Conservation (phyloP, 2,113 vertebrate species). For the Gymnarchus niloticus region DNA sequence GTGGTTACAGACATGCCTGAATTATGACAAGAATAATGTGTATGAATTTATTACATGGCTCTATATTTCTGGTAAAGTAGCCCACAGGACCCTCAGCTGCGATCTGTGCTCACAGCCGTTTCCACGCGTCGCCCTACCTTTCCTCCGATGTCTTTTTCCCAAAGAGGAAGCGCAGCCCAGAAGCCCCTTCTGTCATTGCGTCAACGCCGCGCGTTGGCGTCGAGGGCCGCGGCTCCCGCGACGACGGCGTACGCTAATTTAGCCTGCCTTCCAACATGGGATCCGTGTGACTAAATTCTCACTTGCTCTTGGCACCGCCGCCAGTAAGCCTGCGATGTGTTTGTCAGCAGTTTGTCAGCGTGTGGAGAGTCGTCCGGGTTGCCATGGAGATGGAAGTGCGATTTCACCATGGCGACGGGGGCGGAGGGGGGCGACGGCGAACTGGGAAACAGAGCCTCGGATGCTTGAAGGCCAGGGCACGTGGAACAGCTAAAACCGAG, state of each 20-base stretch:
- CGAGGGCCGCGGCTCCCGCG: background rate
- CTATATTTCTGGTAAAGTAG: background rate
- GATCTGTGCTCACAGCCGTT: background rate
- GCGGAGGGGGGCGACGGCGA: constrained; percentile 26
- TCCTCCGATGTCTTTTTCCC: background rate
- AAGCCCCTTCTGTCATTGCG: background rate
- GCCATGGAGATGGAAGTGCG: constrained; percentile 61
- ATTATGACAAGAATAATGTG: background rate
- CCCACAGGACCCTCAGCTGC: background rate
- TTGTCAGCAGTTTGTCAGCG: constrained; percentile 54
- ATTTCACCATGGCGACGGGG: constrained; percentile 62
- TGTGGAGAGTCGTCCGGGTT: constrained; percentile 54
- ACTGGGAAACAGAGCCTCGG: background rate
- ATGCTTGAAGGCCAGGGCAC: background rate
- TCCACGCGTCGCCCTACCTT: background rate
- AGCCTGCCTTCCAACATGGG: background rate
- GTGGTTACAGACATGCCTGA: background rate
- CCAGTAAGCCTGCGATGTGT: constrained; percentile 58
- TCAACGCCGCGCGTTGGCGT: background rate
- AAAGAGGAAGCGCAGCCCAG: background rate
- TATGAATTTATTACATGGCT: background rate
- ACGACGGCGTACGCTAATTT: background rate
- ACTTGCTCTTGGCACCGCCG: constrained; percentile 48
- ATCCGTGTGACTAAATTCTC: constrained; percentile 14
- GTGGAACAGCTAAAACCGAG: background rate